These are phyloP conservation scores for Pantherophis alleghaniensis DNA, from an alignment of 2,797 vertebrate species.

Conservation along the genomic window DNA sequence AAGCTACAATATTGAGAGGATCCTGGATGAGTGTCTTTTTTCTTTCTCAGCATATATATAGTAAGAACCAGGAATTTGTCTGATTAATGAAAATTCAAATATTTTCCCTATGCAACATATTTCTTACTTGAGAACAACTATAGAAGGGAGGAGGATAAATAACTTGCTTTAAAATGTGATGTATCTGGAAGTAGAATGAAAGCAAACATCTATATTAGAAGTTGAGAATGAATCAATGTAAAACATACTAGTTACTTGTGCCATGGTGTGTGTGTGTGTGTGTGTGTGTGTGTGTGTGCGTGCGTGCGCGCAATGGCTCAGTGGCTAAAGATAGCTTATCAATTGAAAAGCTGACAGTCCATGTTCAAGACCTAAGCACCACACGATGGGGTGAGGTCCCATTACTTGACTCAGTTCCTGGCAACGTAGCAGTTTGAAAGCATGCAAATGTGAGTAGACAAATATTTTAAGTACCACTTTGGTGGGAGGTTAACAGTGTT, in stretches of 20 bases:
- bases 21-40: slow-evolving; percentile 39
- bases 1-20: slow-evolving; percentile 44
- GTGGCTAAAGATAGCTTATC: too few relatives aligned
- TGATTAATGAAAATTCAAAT: slow-evolving; percentile 26
- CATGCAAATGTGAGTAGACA: too few relatives aligned
- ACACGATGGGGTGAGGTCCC: too few relatives aligned
- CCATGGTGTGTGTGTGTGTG: not conserved
- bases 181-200: slow-evolving; percentile 1
- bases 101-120: slow-evolving; percentile 13
- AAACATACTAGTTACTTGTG: not conserved
- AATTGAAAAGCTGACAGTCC: too few relatives aligned
- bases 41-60: slow-evolving; percentile 22
- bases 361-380: too few relatives aligned
- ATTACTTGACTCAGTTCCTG: too few relatives aligned
- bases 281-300: too few relatives aligned
- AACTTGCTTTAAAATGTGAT: not conserved
- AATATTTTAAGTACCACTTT: too few relatives aligned
- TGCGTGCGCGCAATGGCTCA: too few relatives aligned
- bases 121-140: slow-evolving; percentile 31
- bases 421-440: too few relatives aligned
- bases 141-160: not conserved
- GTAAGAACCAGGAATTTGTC: slow-evolving; percentile 26
- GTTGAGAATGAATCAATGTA: not conserved
- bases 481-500: too few relatives aligned
- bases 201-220: not conserved